Percentiles rank a stretch among this genome's conserved stretches.
Evolutionary conservation across 2,113 vertebrate species (phyloP).

Genomic region (Alexandromys fortis): DNA sequence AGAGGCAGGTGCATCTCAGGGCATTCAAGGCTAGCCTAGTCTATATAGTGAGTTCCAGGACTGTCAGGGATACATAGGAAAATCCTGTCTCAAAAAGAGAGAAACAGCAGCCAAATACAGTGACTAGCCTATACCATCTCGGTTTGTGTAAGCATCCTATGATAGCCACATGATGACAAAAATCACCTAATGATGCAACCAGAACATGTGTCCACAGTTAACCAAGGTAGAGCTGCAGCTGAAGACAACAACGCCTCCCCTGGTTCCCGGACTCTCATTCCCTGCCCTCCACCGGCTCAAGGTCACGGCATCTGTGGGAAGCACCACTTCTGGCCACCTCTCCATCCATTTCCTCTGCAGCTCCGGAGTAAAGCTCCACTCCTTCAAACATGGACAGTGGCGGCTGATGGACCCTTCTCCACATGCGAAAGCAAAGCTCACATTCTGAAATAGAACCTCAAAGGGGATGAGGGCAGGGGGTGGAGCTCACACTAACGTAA

Average conservation of each 20-base stretch:
- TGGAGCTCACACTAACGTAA: neutral
- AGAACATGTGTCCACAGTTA: neutral
- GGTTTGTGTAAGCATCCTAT: neutral
- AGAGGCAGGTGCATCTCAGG: neutral
- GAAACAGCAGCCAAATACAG: neutral
- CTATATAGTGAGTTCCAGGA: neutral
- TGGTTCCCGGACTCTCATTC: neutral
- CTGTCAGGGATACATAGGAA: neutral
- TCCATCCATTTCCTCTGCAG: neutral
- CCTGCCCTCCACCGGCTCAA: neutral
- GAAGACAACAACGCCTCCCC: neutral
- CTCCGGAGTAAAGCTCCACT: neutral
- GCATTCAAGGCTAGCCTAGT: neutral
- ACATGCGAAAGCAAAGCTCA: neutral
- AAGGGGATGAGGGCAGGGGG: neutral
- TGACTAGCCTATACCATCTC: neutral
- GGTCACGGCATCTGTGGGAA: neutral
- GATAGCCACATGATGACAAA: neutral
- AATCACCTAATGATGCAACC: neutral
- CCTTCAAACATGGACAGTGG: neutral
- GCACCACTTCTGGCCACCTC: neutral
- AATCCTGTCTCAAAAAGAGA: neutral
- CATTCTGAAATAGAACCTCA: constrained; percentile 21
- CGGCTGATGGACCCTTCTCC: neutral
- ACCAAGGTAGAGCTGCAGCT: neutral